phyloP scores from a whole-genome alignment of 1,140 invertebrate genomes.

The Rhynchophorus ferrugineus region DNA sequence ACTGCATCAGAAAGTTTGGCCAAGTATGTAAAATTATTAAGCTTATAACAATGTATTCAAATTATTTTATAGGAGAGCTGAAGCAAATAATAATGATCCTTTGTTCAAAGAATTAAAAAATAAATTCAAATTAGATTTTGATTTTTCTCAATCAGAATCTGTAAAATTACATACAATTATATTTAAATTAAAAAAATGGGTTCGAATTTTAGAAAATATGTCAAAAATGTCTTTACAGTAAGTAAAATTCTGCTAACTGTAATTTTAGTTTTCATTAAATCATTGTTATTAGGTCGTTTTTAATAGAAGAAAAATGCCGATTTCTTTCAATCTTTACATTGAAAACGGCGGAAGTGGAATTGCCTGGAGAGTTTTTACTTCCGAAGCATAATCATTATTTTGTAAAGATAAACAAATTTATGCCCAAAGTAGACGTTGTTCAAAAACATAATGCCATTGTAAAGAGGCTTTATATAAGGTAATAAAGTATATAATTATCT shows the following conservation, averaged over 20 bases:
- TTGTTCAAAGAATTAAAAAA: conserved; percentile 95
- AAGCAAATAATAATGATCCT: conserved; percentile 92
- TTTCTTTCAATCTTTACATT: conserved; percentile 93
- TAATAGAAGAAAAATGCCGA: conserved; percentile 94
- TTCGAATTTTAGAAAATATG: conserved; percentile 91
- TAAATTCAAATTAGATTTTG: conserved; percentile 94
- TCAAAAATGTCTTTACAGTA: conserved; percentile 89
- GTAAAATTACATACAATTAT: conserved; percentile 92
- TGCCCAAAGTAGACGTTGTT: conserved; percentile 93
- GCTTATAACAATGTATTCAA: too few relatives aligned
- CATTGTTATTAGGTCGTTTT: conserved; percentile 61
- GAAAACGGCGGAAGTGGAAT: conserved; percentile 91
- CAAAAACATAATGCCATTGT: conserved; percentile 95
- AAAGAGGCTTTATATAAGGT: conserved; percentile 79
- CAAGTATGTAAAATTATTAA: conserved; percentile 16
- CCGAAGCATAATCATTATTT: conserved; percentile 93
- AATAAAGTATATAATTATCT: background rate
- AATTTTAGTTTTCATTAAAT: background rate
- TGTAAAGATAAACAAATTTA: conserved; percentile 87
- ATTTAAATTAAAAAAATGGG: conserved; percentile 94
- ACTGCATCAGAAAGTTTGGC: conserved; percentile 87
- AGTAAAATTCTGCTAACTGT: too few relatives aligned
- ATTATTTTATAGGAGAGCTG: conserved; percentile 54
- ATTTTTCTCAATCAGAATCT: conserved; percentile 83
- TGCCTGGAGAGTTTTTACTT: conserved; percentile 92